A percentile compares a stretch with the other conserved stretches of the same genome.
These are phyloP conservation scores for Caradrina kadenii DNA, from an alignment of 2,888 invertebrate species.

Conservation along the genomic window DNA sequence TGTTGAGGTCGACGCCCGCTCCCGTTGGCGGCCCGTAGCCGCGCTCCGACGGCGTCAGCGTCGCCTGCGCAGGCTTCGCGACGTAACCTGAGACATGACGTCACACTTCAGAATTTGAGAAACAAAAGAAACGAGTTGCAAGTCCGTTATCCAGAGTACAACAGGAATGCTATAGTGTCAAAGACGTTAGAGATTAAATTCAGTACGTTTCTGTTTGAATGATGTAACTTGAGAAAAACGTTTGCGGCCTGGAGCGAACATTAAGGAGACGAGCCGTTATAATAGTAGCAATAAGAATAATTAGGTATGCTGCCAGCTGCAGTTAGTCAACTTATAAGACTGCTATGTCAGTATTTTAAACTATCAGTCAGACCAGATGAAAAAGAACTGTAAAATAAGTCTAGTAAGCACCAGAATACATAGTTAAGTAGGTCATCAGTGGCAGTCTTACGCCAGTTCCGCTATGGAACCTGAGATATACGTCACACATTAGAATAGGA, in stretches of 20 bases:
- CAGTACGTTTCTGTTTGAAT: neutral
- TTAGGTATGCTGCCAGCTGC: neutral
- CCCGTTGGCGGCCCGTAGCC: constrained; percentile 85
- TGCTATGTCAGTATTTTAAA: neutral
- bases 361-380: neutral
- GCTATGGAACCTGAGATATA: constrained; percentile 29
- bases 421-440: constrained; percentile 17
- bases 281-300: constrained; percentile 8
- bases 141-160: constrained; percentile 1
- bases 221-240: constrained; percentile 13
- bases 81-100: constrained; percentile 77
- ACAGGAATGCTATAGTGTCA: neutral
- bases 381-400: neutral
- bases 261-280: constrained; percentile 19
- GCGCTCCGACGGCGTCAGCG: constrained; percentile 80
- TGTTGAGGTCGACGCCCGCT: constrained; percentile 87
- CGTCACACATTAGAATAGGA: constrained; percentile 21
- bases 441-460: neutral
- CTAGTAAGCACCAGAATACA: neutral
- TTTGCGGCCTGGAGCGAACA: constrained; percentile 10
- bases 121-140: neutral
- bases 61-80: constrained; percentile 75
- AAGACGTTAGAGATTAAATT: constrained; percentile 7
- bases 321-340: neutral
- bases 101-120: constrained; percentile 8